phyloP scores from a whole-genome alignment of 2,888 invertebrate species.

The Sarcophaga caerulescens region DNA sequence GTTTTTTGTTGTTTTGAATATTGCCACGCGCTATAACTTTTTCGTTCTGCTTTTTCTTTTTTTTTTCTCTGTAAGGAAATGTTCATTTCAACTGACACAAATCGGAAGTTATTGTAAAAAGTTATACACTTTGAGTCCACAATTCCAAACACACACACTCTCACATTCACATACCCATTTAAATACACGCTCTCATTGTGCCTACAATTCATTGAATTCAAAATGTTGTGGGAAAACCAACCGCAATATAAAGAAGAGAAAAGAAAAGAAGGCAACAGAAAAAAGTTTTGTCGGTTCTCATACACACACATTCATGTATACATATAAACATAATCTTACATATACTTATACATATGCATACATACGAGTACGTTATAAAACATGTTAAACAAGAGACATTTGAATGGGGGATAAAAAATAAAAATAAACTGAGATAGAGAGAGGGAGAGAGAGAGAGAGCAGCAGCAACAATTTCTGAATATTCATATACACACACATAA shows the following conservation, averaged over 20 bases:
- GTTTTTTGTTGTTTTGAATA: too few species aligned
- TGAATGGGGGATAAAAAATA: neutral
- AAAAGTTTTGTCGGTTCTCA: constrained; percentile 47
- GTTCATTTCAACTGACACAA: constrained; percentile 60
- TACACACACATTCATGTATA: neutral
- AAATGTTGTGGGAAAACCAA: neutral
- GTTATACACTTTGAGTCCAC: constrained; percentile 14
- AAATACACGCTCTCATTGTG: too few species aligned
- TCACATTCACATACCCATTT: too few species aligned
- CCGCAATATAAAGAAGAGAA: constrained; percentile 31
- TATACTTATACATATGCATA: neutral
- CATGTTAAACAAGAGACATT: constrained; percentile 1
- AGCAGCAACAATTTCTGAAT: too few species aligned
- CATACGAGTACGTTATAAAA: neutral
- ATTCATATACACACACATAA: too few species aligned
- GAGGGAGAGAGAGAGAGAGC: too few species aligned
- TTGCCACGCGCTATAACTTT: too few species aligned
- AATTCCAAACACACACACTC: neutral
- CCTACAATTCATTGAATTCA: too few species aligned
- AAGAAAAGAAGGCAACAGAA: constrained; percentile 5
- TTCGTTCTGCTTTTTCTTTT: neutral
- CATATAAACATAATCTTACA: neutral
- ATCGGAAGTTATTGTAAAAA: constrained; percentile 65
- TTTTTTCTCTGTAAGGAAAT: constrained; percentile 57
- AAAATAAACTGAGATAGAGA: too few species aligned